A percentile compares a stretch with the other conserved stretches of the same genome.
Evolutionary conservation across 2,113 vertebrate genomes (phyloP).

Genomic region (Lophotis ruficrista): DNA sequence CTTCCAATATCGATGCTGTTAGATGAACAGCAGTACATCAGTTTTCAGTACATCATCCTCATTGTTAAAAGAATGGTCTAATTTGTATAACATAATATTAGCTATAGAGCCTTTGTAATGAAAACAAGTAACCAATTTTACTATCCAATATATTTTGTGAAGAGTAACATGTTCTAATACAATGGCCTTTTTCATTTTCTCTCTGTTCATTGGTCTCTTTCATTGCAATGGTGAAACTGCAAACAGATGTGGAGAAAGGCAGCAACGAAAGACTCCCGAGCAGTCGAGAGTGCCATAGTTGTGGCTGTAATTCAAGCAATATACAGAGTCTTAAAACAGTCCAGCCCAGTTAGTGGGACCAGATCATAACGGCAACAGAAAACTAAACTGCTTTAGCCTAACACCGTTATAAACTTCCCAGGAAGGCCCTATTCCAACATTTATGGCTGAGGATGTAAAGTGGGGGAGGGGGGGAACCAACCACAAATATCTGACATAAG

Average conservation of each 20-base stretch:
- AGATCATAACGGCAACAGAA: neutral
- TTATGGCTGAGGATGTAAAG: neutral
- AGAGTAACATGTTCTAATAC: neutral
- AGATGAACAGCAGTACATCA: neutral
- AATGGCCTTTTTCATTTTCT: neutral
- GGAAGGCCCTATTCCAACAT: neutral
- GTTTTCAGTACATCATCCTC: neutral
- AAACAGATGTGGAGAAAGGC: neutral
- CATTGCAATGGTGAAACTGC: neutral
- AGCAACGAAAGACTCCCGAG: neutral
- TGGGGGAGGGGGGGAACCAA: neutral
- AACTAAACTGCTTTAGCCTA: neutral
- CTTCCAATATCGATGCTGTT: neutral
- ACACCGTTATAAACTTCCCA: neutral
- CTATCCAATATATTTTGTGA: neutral
- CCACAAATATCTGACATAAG: neutral
- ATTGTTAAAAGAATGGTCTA: neutral
- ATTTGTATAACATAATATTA: neutral
- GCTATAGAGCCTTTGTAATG: neutral
- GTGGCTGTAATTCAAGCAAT: neutral
- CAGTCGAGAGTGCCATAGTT: neutral
- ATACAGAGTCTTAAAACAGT: neutral
- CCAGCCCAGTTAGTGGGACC: neutral
- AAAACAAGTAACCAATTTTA: neutral
- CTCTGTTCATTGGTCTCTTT: neutral